These are phyloP conservation scores for Pygmarrhopalites habei DNA, from an alignment of 1,140 invertebrate genomes.

Conservation along the genomic window DNA sequence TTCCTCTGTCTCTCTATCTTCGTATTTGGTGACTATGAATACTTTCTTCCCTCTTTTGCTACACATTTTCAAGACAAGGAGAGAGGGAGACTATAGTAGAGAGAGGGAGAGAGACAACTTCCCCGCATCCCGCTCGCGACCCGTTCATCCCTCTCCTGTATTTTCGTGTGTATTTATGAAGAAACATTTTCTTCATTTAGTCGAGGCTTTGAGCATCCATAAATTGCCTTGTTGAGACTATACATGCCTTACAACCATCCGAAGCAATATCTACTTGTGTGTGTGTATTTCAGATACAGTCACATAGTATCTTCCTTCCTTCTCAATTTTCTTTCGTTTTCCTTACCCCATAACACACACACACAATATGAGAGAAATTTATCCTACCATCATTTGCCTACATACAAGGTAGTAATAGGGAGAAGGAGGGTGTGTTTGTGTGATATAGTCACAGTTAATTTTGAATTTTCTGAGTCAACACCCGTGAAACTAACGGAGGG, in stretches of 20 bases:
- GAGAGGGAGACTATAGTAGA: too few species aligned
- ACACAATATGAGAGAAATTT: too few species aligned
- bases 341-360: too few species aligned
- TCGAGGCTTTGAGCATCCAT: conserved; percentile 21
- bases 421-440: background rate
- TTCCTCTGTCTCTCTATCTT: background rate
- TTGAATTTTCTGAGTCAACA: conserved; percentile 13
- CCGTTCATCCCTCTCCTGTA: conserved; percentile 19
- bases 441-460: background rate
- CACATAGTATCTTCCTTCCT: too few species aligned
- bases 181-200: conserved; percentile 9
- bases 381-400: too few species aligned
- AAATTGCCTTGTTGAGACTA: conserved; percentile 10
- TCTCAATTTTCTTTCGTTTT: too few species aligned
- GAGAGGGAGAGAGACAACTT: background rate
- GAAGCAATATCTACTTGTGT: too few species aligned
- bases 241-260: too few species aligned
- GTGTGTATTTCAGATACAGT: too few species aligned
- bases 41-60: background rate
- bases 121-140: background rate
- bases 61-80: too few species aligned
- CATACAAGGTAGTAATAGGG: too few species aligned
- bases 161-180: conserved; percentile 23
- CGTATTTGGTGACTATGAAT: background rate
- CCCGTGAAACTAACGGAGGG: conserved; percentile 22